Base-by-base conservation (phyloP, 1,140 invertebrate species). In the Drosophila ogumai region DNA sequence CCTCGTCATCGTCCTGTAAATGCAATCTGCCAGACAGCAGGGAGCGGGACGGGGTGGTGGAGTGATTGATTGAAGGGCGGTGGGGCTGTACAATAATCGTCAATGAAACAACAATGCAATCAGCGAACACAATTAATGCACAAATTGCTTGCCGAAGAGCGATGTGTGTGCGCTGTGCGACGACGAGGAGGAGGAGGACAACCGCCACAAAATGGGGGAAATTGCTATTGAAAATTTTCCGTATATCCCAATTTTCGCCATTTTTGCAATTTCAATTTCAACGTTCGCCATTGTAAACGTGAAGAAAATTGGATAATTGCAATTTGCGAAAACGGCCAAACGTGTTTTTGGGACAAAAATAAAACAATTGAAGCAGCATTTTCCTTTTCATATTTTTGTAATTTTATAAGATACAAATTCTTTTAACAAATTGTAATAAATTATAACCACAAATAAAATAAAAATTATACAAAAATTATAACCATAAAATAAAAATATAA, bases 121-220 rank as follows among this genome's bases (percentile, higher is more conserved):
- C 78, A 69, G 58, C 59, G 79, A 76, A 66, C 65, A 82, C 82
- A 86, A 88, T 86, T 86, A 86, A 88, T 75, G 75, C 75, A 88
- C 59, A 88, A 88, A 88, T 88, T 86, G 79, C 84, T 76, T 68
- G 68, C 60, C 68, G 75, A 68, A 66, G 65, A 79, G 69, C 44
- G 52, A 55, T 75, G 75, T 72, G 79, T 64, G 75, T 78, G 43
- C 34, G 43, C 34, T 50, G 47, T 19, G 71, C n/a, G n/a, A 10
- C 13, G n/a, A 17, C 12, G 19, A 46, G 2, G 10, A 22, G 5
- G n/a, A 17, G 12, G 44, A 13, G 12, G 22, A 46, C 13, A 1
- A 28, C 46, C 19, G 25, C 57, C 52, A 61, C 61, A 40, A 58
- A 57, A 75, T 22, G 54, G 17, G 25, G 55, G 15, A 61, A 61